Conservation (phyloP, 1,140 invertebrate genomes). For the Solen grandis region DNA sequence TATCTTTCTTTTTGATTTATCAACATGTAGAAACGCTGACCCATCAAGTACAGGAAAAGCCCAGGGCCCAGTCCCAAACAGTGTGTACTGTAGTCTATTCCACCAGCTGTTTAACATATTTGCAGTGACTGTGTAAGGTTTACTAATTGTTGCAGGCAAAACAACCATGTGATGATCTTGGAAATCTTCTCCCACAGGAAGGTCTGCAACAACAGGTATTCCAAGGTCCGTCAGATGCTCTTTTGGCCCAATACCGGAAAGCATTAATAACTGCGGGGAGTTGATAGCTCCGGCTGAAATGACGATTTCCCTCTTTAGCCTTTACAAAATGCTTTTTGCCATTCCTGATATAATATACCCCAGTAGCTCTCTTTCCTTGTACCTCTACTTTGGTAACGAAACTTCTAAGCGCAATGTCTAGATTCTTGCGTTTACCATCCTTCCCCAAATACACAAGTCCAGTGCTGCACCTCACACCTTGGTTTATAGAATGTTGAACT, state of each 20-base stretch:
- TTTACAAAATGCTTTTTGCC: constrained; percentile 1
- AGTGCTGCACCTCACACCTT: neutral
- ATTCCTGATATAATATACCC: constrained; percentile 13
- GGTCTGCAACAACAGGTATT: constrained; percentile 80
- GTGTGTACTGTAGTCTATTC: constrained; percentile 53
- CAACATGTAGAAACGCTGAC: neutral
- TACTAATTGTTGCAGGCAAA: constrained; percentile 49
- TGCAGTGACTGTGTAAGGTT: constrained; percentile 27
- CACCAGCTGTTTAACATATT: constrained; percentile 33
- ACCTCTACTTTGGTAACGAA: constrained; percentile 21
- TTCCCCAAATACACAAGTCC: neutral
- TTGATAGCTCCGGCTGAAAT: constrained; percentile 31
- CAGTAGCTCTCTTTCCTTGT: neutral
- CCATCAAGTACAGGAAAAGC: neutral
- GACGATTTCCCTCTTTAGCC: neutral
- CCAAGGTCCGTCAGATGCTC: constrained; percentile 49
- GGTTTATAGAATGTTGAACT: neutral
- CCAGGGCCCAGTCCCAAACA: constrained; percentile 57
- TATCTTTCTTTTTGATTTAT: neutral
- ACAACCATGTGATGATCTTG: constrained; percentile 85
- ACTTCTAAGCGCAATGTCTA: constrained; percentile 17
- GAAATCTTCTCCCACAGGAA: constrained; percentile 92
- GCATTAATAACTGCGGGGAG: too few species aligned
- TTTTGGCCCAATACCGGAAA: too few species aligned
- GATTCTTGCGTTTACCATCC: neutral